Conservation (phyloP, 1,140 invertebrate genomes). For the Lucilia cuprina region DNA sequence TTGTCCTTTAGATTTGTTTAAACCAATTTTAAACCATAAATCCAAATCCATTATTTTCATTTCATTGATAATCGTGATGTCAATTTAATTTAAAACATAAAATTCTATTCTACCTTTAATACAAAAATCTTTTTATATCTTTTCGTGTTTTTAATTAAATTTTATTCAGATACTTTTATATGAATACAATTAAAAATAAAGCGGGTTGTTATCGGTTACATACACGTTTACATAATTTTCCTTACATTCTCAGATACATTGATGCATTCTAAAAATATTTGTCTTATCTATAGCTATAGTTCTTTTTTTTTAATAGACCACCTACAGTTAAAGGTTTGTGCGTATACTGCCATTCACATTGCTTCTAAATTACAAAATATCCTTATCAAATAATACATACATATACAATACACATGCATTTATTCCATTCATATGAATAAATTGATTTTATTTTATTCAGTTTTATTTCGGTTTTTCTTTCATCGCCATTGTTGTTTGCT, state of each 20-base stretch:
- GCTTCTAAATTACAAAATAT: not conserved
- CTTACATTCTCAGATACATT: not conserved
- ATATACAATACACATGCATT: not conserved
- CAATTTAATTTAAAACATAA: conserved; percentile 5
- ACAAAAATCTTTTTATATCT: not conserved
- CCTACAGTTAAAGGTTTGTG: conserved; percentile 23
- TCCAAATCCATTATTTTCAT: conserved; percentile 18
- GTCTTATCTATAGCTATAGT: conserved; percentile 6
- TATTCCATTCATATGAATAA: conserved; percentile 7
- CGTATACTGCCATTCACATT: not conserved
- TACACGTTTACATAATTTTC: not conserved
- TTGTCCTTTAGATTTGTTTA: not conserved
- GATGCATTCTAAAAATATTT: not conserved
- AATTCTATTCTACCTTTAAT: conserved; percentile 4
- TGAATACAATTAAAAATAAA: conserved; percentile 29
- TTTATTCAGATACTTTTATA: conserved; percentile 2
- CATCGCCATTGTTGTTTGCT: not conserved
- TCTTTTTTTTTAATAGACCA: conserved; percentile 4
- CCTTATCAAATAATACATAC: not conserved
- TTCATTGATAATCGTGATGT: conserved; percentile 29
- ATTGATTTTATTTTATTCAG: conserved; percentile 11
- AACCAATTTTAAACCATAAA: not conserved
- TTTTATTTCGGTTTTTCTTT: not conserved
- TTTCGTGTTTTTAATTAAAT: conserved; percentile 31
- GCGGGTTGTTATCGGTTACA: conserved; percentile 15